Evolutionary conservation across 2,888 invertebrate genomes (phyloP).

Genomic region (Epiblema foenella): DNA sequence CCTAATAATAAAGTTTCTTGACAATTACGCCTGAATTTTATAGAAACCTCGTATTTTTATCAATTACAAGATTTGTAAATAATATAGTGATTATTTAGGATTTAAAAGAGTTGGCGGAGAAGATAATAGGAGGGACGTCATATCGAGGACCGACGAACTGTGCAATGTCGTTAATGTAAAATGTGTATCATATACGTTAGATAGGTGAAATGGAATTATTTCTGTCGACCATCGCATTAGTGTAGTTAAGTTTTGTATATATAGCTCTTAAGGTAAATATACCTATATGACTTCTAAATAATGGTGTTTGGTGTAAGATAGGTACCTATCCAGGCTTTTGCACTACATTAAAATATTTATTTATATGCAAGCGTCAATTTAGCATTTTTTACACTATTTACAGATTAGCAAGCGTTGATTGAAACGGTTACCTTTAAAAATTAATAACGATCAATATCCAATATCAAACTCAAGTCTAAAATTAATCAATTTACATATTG

Average conservation of each 20-base stretch:
- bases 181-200: constrained; percentile 78
- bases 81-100: neutral
- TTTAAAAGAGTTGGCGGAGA: constrained; percentile 61
- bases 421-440: neutral
- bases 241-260: constrained; percentile 78
- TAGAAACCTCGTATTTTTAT: neutral
- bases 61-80: neutral
- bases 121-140: constrained; percentile 61
- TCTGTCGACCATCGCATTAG: constrained; percentile 77
- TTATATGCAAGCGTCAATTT: constrained; percentile 82
- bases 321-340: constrained; percentile 81
- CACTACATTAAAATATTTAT: constrained; percentile 79
- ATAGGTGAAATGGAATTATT: constrained; percentile 81
- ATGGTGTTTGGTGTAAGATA: constrained; percentile 83
- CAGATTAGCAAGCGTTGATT: constrained; percentile 62
- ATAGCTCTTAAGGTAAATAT: constrained; percentile 72
- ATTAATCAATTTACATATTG: constrained; percentile 21
- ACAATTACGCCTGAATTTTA: neutral
- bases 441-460: neutral
- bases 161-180: constrained; percentile 81
- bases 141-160: constrained; percentile 76
- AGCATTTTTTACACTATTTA: constrained; percentile 61
- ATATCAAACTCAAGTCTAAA: constrained; percentile 6
- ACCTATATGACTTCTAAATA: constrained; percentile 66
- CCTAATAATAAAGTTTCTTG: too few relatives aligned